Evolutionary conservation across 2,888 invertebrate species (phyloP), one percentile per base, ranked within the genome.

Genomic region (Eustalomyia histrio): DNA sequence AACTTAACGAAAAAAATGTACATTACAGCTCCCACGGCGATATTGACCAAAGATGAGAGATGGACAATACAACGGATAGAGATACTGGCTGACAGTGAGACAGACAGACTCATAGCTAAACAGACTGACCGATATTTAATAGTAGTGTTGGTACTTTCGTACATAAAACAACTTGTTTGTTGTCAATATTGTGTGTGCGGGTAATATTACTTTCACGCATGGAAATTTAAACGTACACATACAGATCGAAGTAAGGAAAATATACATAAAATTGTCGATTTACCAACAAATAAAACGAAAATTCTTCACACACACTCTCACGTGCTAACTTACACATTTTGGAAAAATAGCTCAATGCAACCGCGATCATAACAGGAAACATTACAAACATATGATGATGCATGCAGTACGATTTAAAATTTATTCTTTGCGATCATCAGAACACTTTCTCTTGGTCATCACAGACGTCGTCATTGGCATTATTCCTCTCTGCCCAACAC

Each of bases 291-390:
- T 80, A 68, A 76, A 64, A 68, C 53, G 72, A 52, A 80, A 74
- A 80, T 76, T 80, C 76, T 76, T 76, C 63, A 68, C 61, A 63
- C 52, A 58, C 43, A 35, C 18, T 10, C 12, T 9, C 58, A 29
- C 8, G 12, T 64, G n/a, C 53, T 17, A 76, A n/a, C 5, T 24
- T 5, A 5, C 5, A 24, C 24, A 5, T 5, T 3, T 24, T 29
- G 29, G 29, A 29, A 50, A 71, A 79, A 69, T 47, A 61, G 57
- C 58, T 39, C 43, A 58, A 35, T 57, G 63, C 35, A 47, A 64
- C 64, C 63, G 72, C 72, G 68, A 4, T 80, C 68, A 80, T 73
- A 87, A 87, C 87, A 87, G 88, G 88, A 88, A 87, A 87, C 85
- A 86, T 84, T 85, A 84, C 83, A 84, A 84, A 84, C 78, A 65